Conservation (phyloP, 1,140 invertebrate species). For the Spodoptera litura region DNA sequence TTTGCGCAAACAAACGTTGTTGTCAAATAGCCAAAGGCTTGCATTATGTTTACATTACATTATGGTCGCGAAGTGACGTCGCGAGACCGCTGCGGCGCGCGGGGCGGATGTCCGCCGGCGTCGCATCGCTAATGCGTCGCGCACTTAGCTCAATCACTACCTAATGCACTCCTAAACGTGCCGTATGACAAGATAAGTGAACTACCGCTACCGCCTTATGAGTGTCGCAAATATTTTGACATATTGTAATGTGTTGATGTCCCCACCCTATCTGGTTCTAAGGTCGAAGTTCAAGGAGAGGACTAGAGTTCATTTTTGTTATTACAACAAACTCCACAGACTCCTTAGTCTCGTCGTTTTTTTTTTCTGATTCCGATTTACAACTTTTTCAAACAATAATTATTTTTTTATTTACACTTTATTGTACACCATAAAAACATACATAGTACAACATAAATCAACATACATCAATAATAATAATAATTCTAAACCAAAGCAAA, state of each 20-base stretch:
- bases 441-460: no score
- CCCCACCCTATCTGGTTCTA: not conserved
- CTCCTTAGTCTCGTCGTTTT: no score
- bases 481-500: no score
- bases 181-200: conserved; percentile 38
- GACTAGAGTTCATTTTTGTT: no score
- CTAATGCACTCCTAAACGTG: conserved; percentile 42
- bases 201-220: conserved; percentile 35
- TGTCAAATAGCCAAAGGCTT: conserved; percentile 43
- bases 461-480: no score
- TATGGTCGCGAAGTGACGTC: conserved; percentile 62
- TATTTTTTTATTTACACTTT: no score
- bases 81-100: conserved; percentile 47
- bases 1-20: conserved; percentile 23
- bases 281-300: no score
- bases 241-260: not conserved
- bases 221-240: conserved; percentile 33
- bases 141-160: conserved; percentile 74
- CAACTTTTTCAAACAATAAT: no score
- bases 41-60: conserved; percentile 68
- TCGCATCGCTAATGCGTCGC: conserved; percentile 73
- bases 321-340: no score
- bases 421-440: no score
- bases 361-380: no score
- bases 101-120: conserved; percentile 75